Evolutionary conservation across 2,797 vertebrate genomes (phyloP).

Genomic region (Galagoides demidoff): DNA sequence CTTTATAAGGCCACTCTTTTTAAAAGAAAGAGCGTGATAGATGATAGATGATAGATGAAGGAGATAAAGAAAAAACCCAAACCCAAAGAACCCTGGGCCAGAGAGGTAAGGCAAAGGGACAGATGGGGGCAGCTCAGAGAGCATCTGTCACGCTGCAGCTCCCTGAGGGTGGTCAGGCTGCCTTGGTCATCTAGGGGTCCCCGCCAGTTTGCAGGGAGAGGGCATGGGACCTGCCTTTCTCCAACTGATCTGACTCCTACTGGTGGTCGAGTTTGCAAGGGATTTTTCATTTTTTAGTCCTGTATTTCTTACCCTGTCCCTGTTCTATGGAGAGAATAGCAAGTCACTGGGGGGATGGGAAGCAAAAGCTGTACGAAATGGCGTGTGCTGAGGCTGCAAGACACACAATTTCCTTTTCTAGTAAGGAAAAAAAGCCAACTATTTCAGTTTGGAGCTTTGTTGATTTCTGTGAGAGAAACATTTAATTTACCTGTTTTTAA

Average conservation of each 20-base stretch:
- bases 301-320: not conserved
- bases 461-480: slow-evolving; percentile 3
- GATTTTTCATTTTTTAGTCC: not conserved
- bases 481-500: slow-evolving; percentile 12
- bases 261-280: not conserved
- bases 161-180: rapidly evolving
- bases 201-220: rapidly evolving
- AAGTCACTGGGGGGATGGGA: not conserved
- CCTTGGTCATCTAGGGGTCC: rapidly evolving
- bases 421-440: not conserved
- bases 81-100: not conserved
- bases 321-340: not conserved
- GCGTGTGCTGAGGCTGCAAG: not conserved
- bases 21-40: not conserved
- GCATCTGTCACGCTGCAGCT: rapidly evolving
- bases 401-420: not conserved
- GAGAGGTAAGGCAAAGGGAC: not conserved
- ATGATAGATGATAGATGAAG: not conserved
- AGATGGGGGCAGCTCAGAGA: not conserved
- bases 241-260: not conserved
- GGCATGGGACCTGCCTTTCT: rapidly evolving
- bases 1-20: not conserved
- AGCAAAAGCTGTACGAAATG: rapidly evolving
- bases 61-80: not conserved
- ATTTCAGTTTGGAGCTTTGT: not conserved